Conservation (phyloP, 2,113 vertebrate species). For the Candoia aspera region DNA sequence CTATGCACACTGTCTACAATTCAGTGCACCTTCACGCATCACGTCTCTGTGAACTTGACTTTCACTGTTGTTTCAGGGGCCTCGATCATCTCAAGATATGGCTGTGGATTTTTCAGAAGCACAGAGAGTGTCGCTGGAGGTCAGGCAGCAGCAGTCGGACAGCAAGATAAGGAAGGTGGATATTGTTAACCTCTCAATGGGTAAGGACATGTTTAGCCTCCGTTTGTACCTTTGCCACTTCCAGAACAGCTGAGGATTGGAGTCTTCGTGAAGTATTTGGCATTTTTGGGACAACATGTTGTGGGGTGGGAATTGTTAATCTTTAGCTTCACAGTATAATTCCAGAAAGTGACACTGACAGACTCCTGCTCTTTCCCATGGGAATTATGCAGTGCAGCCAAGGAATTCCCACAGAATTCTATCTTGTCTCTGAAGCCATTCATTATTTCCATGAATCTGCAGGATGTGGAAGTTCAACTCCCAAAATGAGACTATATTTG, state of each 20-base stretch:
- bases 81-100: not conserved
- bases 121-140: not conserved
- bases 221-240: not conserved
- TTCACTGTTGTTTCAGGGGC: slow-evolving; percentile 11
- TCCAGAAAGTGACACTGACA: not conserved
- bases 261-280: no score
- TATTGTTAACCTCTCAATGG: not conserved
- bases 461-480: not conserved
- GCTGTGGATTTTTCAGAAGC: slow-evolving; percentile 30
- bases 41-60: not conserved
- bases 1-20: not conserved
- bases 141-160: not conserved
- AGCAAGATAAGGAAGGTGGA: not conserved
- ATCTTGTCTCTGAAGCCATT: not conserved
- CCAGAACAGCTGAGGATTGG: not conserved
- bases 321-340: not conserved
- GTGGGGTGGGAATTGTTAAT: not conserved
- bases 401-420: not conserved
- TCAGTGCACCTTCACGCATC: not conserved
- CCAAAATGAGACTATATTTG: not conserved
- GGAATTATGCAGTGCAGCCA: not conserved
- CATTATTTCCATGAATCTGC: not conserved
- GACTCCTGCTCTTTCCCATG: not conserved
- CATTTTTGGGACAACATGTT: not conserved
- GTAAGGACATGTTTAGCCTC: not conserved